A percentile compares a stretch with the other conserved stretches of the same genome.
Conservation (phyloP, 2,113 vertebrate species). For the Nycticorax nycticorax region DNA sequence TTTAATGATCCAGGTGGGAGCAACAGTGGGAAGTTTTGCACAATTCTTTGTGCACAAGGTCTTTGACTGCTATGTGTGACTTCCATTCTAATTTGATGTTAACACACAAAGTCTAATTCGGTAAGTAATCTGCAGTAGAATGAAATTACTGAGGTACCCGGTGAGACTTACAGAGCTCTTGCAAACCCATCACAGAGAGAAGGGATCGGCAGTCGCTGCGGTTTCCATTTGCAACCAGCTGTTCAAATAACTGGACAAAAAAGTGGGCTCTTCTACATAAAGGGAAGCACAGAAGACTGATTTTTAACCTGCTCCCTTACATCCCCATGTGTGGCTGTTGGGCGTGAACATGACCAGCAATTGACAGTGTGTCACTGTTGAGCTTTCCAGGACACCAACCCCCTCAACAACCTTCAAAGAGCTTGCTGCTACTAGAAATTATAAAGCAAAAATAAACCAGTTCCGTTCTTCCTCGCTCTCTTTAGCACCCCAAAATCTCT, state of each 20-base stretch:
- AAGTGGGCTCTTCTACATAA: neutral
- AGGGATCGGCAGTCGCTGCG: fast-evolving
- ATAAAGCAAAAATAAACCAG: neutral
- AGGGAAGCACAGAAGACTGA: neutral
- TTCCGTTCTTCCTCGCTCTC: neutral
- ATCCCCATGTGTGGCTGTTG: fast-evolving
- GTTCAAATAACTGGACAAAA: neutral
- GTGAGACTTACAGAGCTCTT: neutral
- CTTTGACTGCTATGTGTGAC: neutral
- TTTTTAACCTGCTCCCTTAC: neutral
- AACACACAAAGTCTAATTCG: neutral
- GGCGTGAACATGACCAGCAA: neutral
- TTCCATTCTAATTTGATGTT: neutral
- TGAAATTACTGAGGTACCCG: neutral
- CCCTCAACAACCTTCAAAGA: neutral
- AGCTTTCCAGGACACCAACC: neutral
- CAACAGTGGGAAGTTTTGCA: neutral
- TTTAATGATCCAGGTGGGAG: neutral
- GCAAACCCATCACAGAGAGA: neutral
- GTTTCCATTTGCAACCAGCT: neutral
- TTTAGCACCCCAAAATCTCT: neutral
- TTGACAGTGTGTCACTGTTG: neutral
- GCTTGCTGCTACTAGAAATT: neutral
- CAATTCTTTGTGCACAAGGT: neutral
- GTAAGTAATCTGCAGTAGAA: neutral